A percentile compares a stretch with the other conserved stretches of the same genome.
phyloP scores from a whole-genome alignment of 2,797 vertebrate species.

The Myripristis murdjan region DNA sequence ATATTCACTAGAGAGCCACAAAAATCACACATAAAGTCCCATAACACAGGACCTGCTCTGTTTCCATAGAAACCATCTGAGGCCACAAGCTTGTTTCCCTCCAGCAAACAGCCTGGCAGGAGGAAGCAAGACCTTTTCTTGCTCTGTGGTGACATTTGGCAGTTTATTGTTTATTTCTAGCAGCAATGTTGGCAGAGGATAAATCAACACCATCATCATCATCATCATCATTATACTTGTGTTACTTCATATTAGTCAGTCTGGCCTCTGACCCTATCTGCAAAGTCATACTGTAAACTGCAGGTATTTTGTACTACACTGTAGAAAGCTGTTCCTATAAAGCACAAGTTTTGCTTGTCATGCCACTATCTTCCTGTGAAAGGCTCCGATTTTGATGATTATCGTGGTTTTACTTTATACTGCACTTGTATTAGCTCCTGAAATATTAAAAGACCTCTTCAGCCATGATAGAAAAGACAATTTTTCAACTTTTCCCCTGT shows the following conservation, averaged over 20 bases:
- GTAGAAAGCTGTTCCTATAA: too few relatives aligned
- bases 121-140: conserved; percentile 13
- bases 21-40: conserved; percentile 35
- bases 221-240: neutral
- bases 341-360: too few relatives aligned
- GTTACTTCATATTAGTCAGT: neutral
- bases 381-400: too few relatives aligned
- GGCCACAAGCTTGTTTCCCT: conserved; percentile 14
- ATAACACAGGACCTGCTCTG: conserved; percentile 22
- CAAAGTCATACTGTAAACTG: neutral
- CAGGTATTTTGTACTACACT: neutral
- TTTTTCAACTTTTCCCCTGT: too few relatives aligned
- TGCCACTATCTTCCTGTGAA: too few relatives aligned
- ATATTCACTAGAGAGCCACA: conserved; percentile 30
- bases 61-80: conserved; percentile 47
- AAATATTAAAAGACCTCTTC: too few relatives aligned
- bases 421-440: too few relatives aligned
- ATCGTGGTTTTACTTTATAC: too few relatives aligned
- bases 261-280: neutral
- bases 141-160: neutral
- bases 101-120: neutral
- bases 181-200: neutral
- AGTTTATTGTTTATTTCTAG: neutral
- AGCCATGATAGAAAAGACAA: too few relatives aligned
- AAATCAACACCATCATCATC: neutral